These are phyloP conservation scores for zebrafish (Danio rerio) DNA, from an alignment of 2,113 vertebrate genomes.

Conservation along the genomic window GRCz12tu NC_133200.1:18757001-18757500, in stretches of 20 bases:
- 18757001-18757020: neutral
- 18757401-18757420: constrained; percentile 98
- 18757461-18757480: neutral
- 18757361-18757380: constrained; percentile 91
- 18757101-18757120: constrained; percentile 41
- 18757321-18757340: constrained; percentile 94
- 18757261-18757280: constrained; percentile 97
- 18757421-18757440: constrained; percentile 88
- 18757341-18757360: constrained; percentile 89
- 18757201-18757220: neutral
- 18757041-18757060: neutral
- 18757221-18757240: constrained; percentile 1
- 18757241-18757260: constrained; percentile 91
- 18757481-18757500: too few species aligned
- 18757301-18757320: constrained; percentile 95
- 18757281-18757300: constrained; percentile 92
- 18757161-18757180: neutral
- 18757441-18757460: neutral
- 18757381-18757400: constrained; percentile 98
- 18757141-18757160: constrained; percentile 32
- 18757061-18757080: constrained; percentile 2
- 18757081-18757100: constrained; percentile 36
- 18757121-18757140: constrained; percentile 50
- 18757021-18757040: neutral
- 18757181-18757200: neutral